Conservation (phyloP, 2,113 vertebrate species). For the Ginglymostoma cirratum region DNA sequence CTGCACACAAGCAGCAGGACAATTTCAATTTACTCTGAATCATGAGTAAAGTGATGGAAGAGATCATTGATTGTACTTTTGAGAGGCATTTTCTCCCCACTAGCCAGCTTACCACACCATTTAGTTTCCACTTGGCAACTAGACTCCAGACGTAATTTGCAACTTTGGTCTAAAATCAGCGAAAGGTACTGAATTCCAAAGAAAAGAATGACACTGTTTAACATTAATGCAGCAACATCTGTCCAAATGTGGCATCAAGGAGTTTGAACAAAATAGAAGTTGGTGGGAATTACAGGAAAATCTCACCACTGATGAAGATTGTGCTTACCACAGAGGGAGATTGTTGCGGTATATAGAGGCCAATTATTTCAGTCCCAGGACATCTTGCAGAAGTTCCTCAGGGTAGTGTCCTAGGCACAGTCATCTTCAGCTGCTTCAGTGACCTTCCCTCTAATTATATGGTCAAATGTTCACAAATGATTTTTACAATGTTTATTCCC, state of each 20-base stretch:
- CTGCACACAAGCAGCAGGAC: no score
- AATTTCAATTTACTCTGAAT: not conserved
- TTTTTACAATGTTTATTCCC: not conserved
- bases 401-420: not conserved
- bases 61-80: not conserved
- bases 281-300: not conserved
- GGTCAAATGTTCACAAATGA: not conserved
- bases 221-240: not conserved
- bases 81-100: not conserved
- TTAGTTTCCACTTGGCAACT: not conserved
- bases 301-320: no score
- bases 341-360: no score
- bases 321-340: no score
- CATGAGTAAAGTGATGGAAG: not conserved
- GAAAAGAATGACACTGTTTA: not conserved
- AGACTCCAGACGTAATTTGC: not conserved
- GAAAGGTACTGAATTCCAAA: not conserved
- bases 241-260: not conserved
- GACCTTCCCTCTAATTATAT: not conserved
- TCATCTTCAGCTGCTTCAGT: not conserved
- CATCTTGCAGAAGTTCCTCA: not conserved
- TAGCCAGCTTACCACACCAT: not conserved
- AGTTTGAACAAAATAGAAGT: not conserved
- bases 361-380: not conserved
- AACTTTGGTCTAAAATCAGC: not conserved